A percentile compares a stretch with the other conserved stretches of the same genome.
These are phyloP conservation scores for Metacarcinus magister DNA, from an alignment of 2,888 invertebrate species.

Conservation along the genomic window DNA sequence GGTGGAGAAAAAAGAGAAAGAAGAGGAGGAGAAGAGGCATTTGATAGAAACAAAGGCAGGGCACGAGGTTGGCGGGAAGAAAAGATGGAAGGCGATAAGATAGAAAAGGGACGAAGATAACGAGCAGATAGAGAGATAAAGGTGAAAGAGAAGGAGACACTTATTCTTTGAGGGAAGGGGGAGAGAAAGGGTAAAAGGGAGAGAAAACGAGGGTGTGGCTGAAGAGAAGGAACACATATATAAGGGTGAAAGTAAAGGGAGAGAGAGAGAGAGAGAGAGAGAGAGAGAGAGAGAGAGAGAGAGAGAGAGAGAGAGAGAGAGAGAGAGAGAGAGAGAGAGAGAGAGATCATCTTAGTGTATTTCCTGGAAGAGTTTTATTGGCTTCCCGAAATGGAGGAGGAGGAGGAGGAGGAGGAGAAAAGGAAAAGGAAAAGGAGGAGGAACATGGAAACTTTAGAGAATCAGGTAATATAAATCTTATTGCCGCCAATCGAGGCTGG, in stretches of 20 bases:
- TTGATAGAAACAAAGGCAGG: conserved; percentile 27
- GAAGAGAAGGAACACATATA: not conserved
- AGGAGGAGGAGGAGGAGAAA: not conserved
- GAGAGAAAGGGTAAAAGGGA: not conserved
- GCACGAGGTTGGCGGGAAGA: not conserved
- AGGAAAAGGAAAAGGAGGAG: not conserved
- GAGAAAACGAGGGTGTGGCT: not conserved
- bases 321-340: too few species aligned
- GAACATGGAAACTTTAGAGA: not conserved
- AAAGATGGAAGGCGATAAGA: conserved; percentile 13
- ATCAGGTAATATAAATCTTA: not conserved
- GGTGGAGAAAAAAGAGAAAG: not conserved
- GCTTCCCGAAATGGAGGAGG: not conserved
- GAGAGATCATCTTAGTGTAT: too few species aligned
- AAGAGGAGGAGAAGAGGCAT: not conserved
- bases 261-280: not conserved
- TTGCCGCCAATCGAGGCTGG: not conserved
- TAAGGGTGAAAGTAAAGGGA: not conserved
- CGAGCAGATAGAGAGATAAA: not conserved
- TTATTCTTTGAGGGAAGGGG: not conserved
- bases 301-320: not conserved
- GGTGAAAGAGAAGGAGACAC: not conserved
- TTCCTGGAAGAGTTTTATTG: too few species aligned
- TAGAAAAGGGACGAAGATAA: not conserved
- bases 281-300: not conserved